phyloP scores from a whole-genome alignment of 2,888 invertebrate genomes.

The Erebia ligea region DNA sequence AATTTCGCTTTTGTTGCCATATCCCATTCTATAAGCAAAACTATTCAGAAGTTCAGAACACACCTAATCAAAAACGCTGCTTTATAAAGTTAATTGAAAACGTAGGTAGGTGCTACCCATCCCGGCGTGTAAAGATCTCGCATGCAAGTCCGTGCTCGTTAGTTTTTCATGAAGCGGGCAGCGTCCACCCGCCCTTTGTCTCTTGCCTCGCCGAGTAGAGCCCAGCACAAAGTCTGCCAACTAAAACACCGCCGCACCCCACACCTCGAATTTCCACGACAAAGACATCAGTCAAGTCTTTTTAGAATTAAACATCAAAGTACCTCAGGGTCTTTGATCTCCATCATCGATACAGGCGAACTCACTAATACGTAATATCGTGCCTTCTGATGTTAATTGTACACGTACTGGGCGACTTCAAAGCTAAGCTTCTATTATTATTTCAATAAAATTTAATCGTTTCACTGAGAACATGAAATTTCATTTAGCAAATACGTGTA shows the following conservation, averaged over 20 bases:
- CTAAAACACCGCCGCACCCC: conserved; percentile 53
- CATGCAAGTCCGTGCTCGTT: conserved; percentile 47
- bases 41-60: not conserved
- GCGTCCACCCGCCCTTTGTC: conserved; percentile 53
- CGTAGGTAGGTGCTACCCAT: not conserved
- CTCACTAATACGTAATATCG: conserved; percentile 53
- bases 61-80: not conserved
- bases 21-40: not conserved
- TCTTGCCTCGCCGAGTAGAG: conserved; percentile 54
- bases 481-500: conserved; percentile 20
- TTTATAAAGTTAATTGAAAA: conserved; percentile 12
- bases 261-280: conserved; percentile 58
- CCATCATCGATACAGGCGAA: conserved; percentile 71
- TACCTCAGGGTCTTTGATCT: conserved; percentile 70
- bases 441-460: conserved; percentile 44
- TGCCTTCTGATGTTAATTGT: conserved; percentile 48
- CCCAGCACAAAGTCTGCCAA: conserved; percentile 53
- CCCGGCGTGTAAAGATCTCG: conserved; percentile 14
- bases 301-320: conserved; percentile 77
- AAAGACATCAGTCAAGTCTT: conserved; percentile 69
- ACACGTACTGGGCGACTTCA: conserved; percentile 45
- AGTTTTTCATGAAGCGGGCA: conserved; percentile 57
- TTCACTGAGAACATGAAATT: conserved; percentile 37
- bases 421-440: conserved; percentile 43
- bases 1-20: not conserved